Evolutionary conservation across 1,140 invertebrate species (phyloP).

Genomic region (Zaprionus capensis): DNA sequence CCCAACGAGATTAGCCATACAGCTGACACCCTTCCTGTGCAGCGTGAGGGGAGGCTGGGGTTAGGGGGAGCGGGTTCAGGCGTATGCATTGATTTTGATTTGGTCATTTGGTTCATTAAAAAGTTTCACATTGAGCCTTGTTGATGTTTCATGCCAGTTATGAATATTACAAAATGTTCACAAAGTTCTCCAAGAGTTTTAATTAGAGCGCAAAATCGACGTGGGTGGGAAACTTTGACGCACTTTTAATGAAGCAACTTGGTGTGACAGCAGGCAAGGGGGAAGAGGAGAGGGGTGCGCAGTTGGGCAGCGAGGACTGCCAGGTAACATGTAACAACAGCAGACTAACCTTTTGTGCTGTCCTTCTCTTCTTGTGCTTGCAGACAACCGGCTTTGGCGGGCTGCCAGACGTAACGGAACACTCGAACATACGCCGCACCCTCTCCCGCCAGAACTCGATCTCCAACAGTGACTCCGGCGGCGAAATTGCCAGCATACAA

Average conservation of each 20-base stretch:
- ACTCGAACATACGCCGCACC: constrained; percentile 81
- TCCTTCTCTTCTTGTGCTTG: constrained; percentile 39
- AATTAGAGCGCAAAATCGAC: constrained; percentile 78
- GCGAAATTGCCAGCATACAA: constrained; percentile 76
- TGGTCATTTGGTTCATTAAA: constrained; percentile 75
- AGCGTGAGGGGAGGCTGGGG: not conserved
- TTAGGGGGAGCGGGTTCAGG: not conserved
- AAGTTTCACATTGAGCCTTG: constrained; percentile 60
- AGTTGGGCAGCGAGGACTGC: constrained; percentile 1
- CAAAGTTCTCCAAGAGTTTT: constrained; percentile 73
- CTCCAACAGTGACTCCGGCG: constrained; percentile 81
- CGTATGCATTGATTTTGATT: constrained; percentile 62
- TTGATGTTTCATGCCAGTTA: constrained; percentile 71
- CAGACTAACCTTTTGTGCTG: constrained; percentile 25
- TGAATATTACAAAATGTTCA: constrained; percentile 63
- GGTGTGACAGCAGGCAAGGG: not conserved
- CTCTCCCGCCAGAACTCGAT: constrained; percentile 82
- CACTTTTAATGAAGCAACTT: constrained; percentile 78
- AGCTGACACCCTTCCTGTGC: constrained; percentile 8
- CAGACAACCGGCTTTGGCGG: constrained; percentile 83
- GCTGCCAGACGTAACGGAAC: constrained; percentile 82
- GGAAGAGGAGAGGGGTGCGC: too few species aligned
- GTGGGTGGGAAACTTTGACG: constrained; percentile 65
- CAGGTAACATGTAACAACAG: constrained; percentile 28
- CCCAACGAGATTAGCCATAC: constrained; percentile 43